Conservation (phyloP, 2,888 invertebrate species). For the Cabera pusaria region DNA sequence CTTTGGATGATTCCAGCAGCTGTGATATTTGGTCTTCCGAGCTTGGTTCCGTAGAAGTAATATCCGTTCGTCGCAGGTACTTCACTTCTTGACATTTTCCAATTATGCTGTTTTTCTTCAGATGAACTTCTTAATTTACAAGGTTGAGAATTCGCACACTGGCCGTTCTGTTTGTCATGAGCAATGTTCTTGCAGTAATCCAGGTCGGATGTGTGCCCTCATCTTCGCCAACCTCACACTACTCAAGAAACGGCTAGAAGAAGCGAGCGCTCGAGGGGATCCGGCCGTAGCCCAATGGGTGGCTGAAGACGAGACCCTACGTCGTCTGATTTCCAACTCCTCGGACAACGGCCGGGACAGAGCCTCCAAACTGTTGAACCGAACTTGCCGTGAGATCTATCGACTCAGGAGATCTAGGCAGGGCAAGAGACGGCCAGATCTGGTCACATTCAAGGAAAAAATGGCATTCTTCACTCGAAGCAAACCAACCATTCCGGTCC, state of each 20-base stretch:
- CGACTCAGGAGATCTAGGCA: conserved; percentile 93
- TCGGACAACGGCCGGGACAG: conserved; percentile 85
- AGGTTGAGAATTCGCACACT: too few species aligned
- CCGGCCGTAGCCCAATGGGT: conserved; percentile 93
- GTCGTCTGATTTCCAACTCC: conserved; percentile 83
- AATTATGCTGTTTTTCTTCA: too few species aligned
- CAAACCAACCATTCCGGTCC: conserved; percentile 88
- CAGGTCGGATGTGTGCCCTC: too few species aligned
- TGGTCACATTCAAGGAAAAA: conserved; percentile 93
- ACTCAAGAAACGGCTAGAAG: conserved; percentile 91
- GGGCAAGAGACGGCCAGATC: conserved; percentile 94
- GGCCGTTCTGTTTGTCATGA: too few species aligned
- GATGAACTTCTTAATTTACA: too few species aligned
- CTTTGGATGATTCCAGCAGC: too few species aligned
- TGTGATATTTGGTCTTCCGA: too few species aligned
- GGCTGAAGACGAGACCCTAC: conserved; percentile 93
- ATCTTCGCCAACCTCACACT: conserved; percentile 91
- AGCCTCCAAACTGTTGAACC: conserved; percentile 92
- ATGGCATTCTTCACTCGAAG: conserved; percentile 97
- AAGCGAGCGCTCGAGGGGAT: conserved; percentile 92
- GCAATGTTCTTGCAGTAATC: too few species aligned
- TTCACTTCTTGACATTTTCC: too few species aligned
- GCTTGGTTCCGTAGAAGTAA: too few species aligned
- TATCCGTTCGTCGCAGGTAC: too few species aligned
- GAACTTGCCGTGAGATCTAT: conserved; percentile 96